Evolutionary conservation across 2,888 invertebrate genomes (phyloP).

Genomic region (Dryomyza anilis): DNA sequence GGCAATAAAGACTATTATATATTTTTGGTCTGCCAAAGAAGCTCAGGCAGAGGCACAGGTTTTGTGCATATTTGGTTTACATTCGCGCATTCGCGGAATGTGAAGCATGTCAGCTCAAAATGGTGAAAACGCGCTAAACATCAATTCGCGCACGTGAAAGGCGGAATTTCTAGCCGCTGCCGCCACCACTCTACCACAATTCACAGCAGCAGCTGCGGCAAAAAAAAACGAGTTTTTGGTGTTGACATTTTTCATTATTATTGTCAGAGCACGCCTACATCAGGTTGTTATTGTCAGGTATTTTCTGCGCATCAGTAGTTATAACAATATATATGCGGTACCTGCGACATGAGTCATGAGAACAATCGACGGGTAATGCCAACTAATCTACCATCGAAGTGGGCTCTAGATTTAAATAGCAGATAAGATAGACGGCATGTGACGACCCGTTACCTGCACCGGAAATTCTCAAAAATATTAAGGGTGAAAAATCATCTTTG

Average conservation of each 20-base stretch:
- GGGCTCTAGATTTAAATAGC: too few species aligned
- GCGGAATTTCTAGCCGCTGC: background rate
- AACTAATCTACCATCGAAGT: too few species aligned
- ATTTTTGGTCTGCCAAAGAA: too few species aligned
- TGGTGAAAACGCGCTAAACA: slow-evolving; percentile 18
- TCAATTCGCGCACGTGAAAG: background rate
- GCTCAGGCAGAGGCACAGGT: too few species aligned
- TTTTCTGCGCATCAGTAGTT: slow-evolving; percentile 17
- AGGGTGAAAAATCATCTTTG: too few species aligned
- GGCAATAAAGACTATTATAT: too few species aligned
- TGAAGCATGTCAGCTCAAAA: slow-evolving; percentile 47
- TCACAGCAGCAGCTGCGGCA: too few species aligned
- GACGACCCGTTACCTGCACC: too few species aligned
- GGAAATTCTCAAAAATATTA: too few species aligned
- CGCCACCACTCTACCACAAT: background rate
- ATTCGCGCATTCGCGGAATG: slow-evolving; percentile 35
- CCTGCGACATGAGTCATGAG: background rate
- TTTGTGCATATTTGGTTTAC: slow-evolving; percentile 11
- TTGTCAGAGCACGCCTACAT: slow-evolving; percentile 13
- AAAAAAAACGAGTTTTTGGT: background rate
- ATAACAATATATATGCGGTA: background rate
- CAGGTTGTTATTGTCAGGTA: background rate
- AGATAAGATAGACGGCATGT: too few species aligned
- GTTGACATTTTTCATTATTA: slow-evolving; percentile 14
- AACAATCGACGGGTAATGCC: background rate